These are phyloP conservation scores for Apocrypta bakeri DNA, from an alignment of 1,140 invertebrate species.

Conservation along the genomic window DNA sequence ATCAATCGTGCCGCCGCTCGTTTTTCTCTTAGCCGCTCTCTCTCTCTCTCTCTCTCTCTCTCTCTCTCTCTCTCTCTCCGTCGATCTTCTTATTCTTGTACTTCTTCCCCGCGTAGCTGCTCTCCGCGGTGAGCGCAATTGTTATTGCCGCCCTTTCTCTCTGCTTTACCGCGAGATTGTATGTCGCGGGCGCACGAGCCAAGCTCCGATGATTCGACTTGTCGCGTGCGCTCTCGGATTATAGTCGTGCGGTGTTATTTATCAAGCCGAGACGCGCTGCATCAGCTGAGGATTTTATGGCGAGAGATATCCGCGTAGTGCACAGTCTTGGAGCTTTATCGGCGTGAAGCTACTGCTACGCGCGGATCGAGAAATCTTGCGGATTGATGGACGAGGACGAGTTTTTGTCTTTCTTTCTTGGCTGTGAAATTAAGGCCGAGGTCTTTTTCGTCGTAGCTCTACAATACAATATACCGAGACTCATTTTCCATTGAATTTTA, in stretches of 20 bases:
- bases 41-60: slow-evolving; percentile 23
- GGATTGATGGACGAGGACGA: background rate
- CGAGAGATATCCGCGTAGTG: background rate
- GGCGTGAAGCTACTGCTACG: background rate
- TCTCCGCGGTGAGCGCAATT: slow-evolving; percentile 22
- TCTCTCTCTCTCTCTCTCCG: background rate
- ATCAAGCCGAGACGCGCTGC: background rate
- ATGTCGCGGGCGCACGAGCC: background rate
- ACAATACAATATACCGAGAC: too few species aligned
- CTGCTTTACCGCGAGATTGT: background rate
- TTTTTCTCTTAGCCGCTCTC: slow-evolving; percentile 36
- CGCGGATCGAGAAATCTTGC: background rate
- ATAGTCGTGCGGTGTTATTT: background rate
- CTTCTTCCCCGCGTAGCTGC: background rate
- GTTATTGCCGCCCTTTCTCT: slow-evolving; percentile 29
- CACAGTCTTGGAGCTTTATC: background rate
- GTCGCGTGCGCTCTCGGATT: slow-evolving; percentile 14
- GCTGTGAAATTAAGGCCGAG: background rate
- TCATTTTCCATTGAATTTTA: too few species aligned
- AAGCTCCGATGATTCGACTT: slow-evolving; percentile 3
- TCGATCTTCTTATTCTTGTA: background rate
- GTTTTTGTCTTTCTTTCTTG: background rate
- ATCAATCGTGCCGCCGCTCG: slow-evolving; percentile 63
- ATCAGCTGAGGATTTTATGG: background rate
- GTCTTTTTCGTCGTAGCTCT: background rate